Conservation (phyloP, 2,888 invertebrate genomes). For the Metacarcinus magister region DNA sequence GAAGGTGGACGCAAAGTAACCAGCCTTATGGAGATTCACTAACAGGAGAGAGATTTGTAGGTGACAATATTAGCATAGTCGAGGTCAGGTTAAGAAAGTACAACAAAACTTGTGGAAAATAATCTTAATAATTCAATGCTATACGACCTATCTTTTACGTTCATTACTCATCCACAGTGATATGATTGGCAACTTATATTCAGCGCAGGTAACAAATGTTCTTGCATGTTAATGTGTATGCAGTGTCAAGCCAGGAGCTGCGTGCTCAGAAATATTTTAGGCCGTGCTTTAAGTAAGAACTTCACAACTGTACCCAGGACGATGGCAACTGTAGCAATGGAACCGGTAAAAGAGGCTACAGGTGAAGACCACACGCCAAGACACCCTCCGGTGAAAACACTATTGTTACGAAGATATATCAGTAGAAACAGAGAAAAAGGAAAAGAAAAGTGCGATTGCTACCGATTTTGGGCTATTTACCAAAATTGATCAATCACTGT, state of each 20-base stretch:
- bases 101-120: background rate
- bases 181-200: too few relatives aligned
- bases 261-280: background rate
- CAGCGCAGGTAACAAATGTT: too few relatives aligned
- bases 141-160: background rate
- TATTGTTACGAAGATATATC: too few relatives aligned
- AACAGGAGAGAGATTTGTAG: background rate
- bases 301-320: background rate
- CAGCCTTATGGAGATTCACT: background rate
- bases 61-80: background rate
- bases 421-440: background rate
- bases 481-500: background rate
- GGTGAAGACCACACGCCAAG: background rate
- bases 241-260: background rate
- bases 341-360: too few relatives aligned
- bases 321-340: background rate
- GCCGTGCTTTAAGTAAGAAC: background rate
- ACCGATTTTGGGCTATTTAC: too few relatives aligned
- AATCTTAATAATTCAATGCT: background rate
- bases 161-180: background rate
- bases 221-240: background rate
- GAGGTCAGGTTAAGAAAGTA: background rate
- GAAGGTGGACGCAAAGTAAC: background rate
- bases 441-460: too few relatives aligned
- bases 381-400: too few relatives aligned